A percentile compares a stretch with the other conserved stretches of the same genome.
phyloP scores from a whole-genome alignment of 2,797 vertebrate species.

The Pseudomugil gertrudae region DNA sequence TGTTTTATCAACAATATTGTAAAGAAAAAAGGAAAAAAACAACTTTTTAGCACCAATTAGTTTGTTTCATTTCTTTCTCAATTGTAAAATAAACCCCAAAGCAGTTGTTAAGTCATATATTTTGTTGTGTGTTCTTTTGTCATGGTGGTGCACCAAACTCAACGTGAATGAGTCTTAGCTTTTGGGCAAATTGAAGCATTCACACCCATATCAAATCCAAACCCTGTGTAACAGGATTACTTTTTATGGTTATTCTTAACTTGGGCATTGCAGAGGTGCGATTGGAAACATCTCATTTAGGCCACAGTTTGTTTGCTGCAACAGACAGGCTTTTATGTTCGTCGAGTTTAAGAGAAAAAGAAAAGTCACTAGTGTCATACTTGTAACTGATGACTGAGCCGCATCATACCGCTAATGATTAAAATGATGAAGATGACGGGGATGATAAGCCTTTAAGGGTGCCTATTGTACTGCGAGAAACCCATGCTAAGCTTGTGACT shows the following conservation, averaged over 20 bases:
- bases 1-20: constrained; percentile 98
- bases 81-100: constrained; percentile 99
- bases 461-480: constrained; percentile 75
- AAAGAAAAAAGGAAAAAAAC: constrained; percentile 84
- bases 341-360: constrained; percentile 27
- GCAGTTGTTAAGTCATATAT: constrained; percentile 92
- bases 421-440: constrained; percentile 70
- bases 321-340: constrained; percentile 50
- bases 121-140: constrained; percentile 85
- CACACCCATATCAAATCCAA: constrained; percentile 36
- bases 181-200: constrained; percentile 54
- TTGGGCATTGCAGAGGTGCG: constrained; percentile 22
- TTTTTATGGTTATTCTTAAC: constrained; percentile 19
- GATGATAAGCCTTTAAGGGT: constrained; percentile 75
- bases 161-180: constrained; percentile 41
- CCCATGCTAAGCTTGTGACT: constrained; percentile 83
- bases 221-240: constrained; percentile 45
- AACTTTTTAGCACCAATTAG: constrained; percentile 94
- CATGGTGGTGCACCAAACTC: constrained; percentile 46
- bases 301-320: constrained; percentile 25
- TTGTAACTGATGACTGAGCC: constrained; percentile 73
- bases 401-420: constrained; percentile 68
- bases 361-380: constrained; percentile 72
- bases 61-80: constrained; percentile 91
- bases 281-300: constrained; percentile 13